Base-by-base conservation (phyloP, 2,888 invertebrate genomes). In the Tholera decimalis region DNA sequence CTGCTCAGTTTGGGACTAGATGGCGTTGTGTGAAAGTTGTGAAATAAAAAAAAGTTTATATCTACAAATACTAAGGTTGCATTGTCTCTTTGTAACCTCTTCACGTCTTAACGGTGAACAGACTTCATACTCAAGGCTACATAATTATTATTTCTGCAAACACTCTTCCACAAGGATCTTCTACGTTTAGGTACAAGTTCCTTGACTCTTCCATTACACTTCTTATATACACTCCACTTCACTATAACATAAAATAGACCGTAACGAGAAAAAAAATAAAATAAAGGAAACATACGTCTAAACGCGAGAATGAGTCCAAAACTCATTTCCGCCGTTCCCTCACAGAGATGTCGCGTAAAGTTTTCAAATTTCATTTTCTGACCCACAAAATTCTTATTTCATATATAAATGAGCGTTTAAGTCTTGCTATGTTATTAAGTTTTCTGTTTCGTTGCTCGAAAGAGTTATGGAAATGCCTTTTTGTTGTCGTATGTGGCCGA, bases 341-440 rank as follows among this genome's bases (percentile, higher is more conserved):
- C 56, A 59, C 55, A 53, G 63, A 54, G 67, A 54, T 57, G 56
- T 61, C 70, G 72, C 63, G 73, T 58, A 59, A 77, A 85, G 73
- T 81, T 80, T 77, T 70, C 73, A 69, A 73, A 83, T 77, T 82
- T 68, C 74, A 85, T 80, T 85, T 80, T 80, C 69, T 73, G 72
- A 68, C 60, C 67, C 73, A 77, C 67, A 77, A 72, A 65, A 64
- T 73, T 72, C 61, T 65, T 76, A 66, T 70, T 69, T 47, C 61
- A 57, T 58, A 58, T 53, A 64, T 60, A 70, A 79, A 78, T 78
- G 64, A 70, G 67, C 55, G 41, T 56, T 74, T 79, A 59, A 74
- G 47, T 24, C 41, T 50, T 28, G 11, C n/a, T 53, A 13, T 41
- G 44, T 66, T 73, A 60, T 51, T 73, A 59, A 37, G 59, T 59